phyloP scores from a whole-genome alignment of 2,113 vertebrate genomes.

The Alethe castanea region DNA sequence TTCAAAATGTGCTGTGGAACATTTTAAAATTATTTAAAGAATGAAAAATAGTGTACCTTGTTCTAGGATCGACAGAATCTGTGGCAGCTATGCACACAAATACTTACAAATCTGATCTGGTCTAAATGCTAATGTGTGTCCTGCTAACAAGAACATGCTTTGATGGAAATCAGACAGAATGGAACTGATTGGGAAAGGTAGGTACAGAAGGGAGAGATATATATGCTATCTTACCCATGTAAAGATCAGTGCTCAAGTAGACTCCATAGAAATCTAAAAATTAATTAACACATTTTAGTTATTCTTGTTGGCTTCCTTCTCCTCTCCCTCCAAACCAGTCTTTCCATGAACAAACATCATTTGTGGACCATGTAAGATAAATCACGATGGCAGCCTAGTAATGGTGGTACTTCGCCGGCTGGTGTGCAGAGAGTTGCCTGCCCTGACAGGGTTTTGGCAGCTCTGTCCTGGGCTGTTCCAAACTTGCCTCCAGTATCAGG shows the following conservation, averaged over 20 bases:
- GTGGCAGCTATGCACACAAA: background rate
- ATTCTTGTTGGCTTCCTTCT: background rate
- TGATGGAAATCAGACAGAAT: background rate
- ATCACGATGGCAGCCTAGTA: rapidly evolving
- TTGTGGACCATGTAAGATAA: background rate
- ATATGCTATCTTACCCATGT: background rate
- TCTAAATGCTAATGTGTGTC: background rate
- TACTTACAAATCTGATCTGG: background rate
- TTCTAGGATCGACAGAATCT: background rate
- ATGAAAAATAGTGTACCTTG: background rate
- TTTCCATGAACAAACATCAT: background rate
- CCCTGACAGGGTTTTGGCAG: rapidly evolving
- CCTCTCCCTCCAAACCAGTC: background rate
- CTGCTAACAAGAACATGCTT: background rate
- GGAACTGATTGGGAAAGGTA: background rate
- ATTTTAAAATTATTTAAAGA: background rate
- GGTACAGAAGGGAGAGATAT: background rate
- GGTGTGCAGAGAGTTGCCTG: rapidly evolving
- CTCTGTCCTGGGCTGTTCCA: background rate
- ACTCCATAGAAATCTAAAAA: slow-evolving; percentile 32
- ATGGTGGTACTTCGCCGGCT: rapidly evolving
- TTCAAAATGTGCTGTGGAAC: background rate
- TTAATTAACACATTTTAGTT: slow-evolving; percentile 17
- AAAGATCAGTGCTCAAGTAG: background rate
- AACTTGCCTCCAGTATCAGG: background rate